Conservation (phyloP, 2,888 invertebrate species). For the Macaria notata region DNA sequence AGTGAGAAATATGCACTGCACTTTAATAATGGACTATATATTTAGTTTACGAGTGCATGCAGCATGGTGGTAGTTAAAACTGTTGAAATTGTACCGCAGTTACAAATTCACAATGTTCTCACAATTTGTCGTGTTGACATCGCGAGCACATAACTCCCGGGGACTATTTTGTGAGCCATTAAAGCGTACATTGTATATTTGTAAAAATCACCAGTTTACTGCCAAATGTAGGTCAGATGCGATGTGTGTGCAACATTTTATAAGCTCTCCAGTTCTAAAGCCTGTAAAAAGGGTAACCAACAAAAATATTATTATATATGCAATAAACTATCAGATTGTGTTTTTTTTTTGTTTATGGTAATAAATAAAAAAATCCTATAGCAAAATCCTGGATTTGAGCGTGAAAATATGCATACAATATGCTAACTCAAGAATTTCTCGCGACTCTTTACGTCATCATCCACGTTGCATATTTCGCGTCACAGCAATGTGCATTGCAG, state of each 20-base stretch:
- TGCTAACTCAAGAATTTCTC: constrained; percentile 37
- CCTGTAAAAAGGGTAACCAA: too few species aligned
- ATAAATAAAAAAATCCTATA: too few species aligned
- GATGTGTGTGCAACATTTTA: constrained; percentile 1
- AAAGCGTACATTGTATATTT: constrained; percentile 44
- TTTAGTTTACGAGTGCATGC: constrained; percentile 7
- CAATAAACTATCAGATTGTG: too few species aligned
- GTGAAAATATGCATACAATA: constrained; percentile 23
- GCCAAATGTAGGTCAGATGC: background rate
- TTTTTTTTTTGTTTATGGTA: too few species aligned
- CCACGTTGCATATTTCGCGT: constrained; percentile 63
- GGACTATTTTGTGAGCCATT: constrained; percentile 61
- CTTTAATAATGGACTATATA: background rate
- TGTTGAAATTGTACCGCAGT: constrained; percentile 47
- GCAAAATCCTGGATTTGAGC: background rate
- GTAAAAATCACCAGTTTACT: constrained; percentile 21
- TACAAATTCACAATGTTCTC: constrained; percentile 61
- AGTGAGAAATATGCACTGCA: too few species aligned
- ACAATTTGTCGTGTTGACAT: constrained; percentile 66
- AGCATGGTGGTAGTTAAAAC: constrained; percentile 14
- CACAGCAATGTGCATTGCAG: constrained; percentile 7
- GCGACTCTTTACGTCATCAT: constrained; percentile 46
- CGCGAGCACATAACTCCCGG: constrained; percentile 59
- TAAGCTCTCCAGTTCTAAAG: background rate
- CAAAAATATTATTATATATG: too few species aligned